A percentile compares a stretch with the other conserved stretches of the same genome.
Evolutionary conservation across 1,140 invertebrate species (phyloP).

Genomic region (Globodera ellingtonae): DNA sequence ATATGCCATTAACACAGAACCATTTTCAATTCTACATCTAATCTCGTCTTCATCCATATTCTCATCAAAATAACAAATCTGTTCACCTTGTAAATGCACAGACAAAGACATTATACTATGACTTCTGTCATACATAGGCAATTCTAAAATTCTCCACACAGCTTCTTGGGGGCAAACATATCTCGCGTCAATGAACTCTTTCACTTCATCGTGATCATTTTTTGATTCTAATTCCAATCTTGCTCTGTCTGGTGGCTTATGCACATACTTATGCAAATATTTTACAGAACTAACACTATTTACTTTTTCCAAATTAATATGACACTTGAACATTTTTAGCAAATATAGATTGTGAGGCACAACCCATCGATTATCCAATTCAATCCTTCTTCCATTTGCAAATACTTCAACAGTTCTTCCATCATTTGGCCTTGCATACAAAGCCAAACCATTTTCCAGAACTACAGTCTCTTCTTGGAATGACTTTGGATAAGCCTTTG

Average conservation of each 20-base stretch:
- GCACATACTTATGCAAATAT: constrained; percentile 8
- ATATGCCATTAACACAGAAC: neutral
- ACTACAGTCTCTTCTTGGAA: too few species aligned
- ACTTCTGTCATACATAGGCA: constrained; percentile 15
- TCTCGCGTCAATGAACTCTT: constrained; percentile 17
- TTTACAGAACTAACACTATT: neutral
- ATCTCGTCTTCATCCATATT: constrained; percentile 17
- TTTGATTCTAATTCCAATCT: neutral
- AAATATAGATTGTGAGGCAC: neutral
- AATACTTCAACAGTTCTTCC: neutral
- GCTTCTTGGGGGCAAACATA: constrained; percentile 13
- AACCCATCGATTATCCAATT: constrained; percentile 7
- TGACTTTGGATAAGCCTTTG: too few species aligned
- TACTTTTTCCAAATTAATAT: too few species aligned
- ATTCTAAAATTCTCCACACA: constrained; percentile 11
- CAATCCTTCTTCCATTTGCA: neutral
- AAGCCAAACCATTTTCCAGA: too few species aligned
- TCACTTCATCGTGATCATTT: constrained; percentile 14
- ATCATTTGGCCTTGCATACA: too few species aligned
- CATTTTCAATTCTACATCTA: neutral
- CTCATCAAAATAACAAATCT: constrained; percentile 18
- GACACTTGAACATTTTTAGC: too few species aligned
- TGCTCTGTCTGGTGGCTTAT: constrained; percentile 2
- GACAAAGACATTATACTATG: constrained; percentile 4
- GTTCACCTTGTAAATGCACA: neutral